Base-by-base conservation (phyloP, 2,797 vertebrate genomes). In the Taeniopygia guttata region DNA sequence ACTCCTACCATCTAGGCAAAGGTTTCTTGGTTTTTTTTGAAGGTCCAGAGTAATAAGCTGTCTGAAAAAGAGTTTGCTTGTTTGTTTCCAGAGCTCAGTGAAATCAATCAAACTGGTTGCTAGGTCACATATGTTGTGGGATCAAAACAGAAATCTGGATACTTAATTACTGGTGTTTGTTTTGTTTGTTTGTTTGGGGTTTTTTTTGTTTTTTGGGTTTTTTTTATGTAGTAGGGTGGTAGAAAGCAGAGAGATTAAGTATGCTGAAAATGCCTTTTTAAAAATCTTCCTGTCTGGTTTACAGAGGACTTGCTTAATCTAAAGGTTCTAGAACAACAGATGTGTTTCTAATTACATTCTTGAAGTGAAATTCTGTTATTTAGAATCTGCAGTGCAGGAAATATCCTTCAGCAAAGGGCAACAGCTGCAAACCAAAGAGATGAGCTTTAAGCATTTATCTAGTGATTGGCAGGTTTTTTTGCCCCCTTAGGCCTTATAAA, bases 311-410 rank as follows among this genome's bases (percentile, higher is more conserved):
- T 76, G 26, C 62, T 94, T 83, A 87, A 45, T 88, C 79, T 67
- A 78, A 91, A 94, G 73, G 59, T 84, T 93, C 76, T 96, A 73
- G 55, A 96, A 89, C 52, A 97, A 87, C 92, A 97, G 94, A 96
- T 96, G 93, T 96, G 88, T 93, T 93, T 96, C 74, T 97, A 97
- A 97, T 97, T 95, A 59, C 89, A 75, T 96, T 96, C 73, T 94
- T 95, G 94, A 96, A 96, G 95, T 89, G 63, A 96, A 96, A 93
- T 95, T 83, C 77, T 96, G 95, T 94, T 73, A 83, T 91, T 95
- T 48, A 87, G 70, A 66, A 49, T 82, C 59, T 97, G 64, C 49
- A 94, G 55, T 66, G 60, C 43, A 94, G 78, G 86, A 97, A 92
- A 93, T 89, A 95, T 92, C 89, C 84, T 96, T 96, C 87, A 96